Percentiles rank a stretch among this genome's conserved stretches.
phyloP scores from a whole-genome alignment of 2,888 invertebrate genomes.

The Merodon equestris region DNA sequence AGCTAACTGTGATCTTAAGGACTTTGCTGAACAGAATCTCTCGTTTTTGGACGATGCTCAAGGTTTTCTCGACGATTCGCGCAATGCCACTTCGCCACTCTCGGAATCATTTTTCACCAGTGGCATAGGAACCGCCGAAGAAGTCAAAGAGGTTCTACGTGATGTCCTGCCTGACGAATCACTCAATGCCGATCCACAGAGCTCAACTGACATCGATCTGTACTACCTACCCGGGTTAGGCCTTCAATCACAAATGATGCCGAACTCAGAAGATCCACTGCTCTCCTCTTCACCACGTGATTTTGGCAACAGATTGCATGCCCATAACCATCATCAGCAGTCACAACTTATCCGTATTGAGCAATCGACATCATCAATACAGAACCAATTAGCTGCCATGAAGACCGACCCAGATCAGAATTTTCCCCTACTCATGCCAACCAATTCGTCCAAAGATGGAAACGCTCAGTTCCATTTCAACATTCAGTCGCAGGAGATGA shows the following conservation, averaged over 20 bases:
- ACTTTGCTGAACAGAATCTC: slow-evolving; percentile 78
- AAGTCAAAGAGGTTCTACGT: slow-evolving; percentile 91
- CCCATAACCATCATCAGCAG: slow-evolving; percentile 73
- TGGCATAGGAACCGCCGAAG: slow-evolving; percentile 91
- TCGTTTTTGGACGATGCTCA: slow-evolving; percentile 78
- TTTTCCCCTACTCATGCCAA: slow-evolving; percentile 47
- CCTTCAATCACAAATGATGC: slow-evolving; percentile 90
- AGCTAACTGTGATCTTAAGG: slow-evolving; percentile 76
- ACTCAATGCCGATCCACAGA: slow-evolving; percentile 79
- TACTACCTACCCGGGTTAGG: slow-evolving; percentile 79
- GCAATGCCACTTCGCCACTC: slow-evolving; percentile 88
- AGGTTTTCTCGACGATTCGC: slow-evolving; percentile 81
- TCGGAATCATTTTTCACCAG: slow-evolving; percentile 90
- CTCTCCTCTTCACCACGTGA: slow-evolving; percentile 91
- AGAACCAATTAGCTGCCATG: slow-evolving; percentile 27
- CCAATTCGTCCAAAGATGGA: slow-evolving; percentile 86
- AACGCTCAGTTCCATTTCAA: slow-evolving; percentile 82
- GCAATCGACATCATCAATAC: slow-evolving; percentile 37
- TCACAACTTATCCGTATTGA: slow-evolving; percentile 57
- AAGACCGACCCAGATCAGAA: slow-evolving; percentile 39
- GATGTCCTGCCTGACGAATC: slow-evolving; percentile 91
- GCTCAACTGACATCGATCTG: slow-evolving; percentile 79
- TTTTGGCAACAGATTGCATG: slow-evolving; percentile 79
- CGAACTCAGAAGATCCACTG: slow-evolving; percentile 91
- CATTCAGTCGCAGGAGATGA: slow-evolving; percentile 51